These are phyloP conservation scores for Saccopteryx bilineata DNA, from an alignment of 2,113 vertebrate genomes.

Conservation along the genomic window DNA sequence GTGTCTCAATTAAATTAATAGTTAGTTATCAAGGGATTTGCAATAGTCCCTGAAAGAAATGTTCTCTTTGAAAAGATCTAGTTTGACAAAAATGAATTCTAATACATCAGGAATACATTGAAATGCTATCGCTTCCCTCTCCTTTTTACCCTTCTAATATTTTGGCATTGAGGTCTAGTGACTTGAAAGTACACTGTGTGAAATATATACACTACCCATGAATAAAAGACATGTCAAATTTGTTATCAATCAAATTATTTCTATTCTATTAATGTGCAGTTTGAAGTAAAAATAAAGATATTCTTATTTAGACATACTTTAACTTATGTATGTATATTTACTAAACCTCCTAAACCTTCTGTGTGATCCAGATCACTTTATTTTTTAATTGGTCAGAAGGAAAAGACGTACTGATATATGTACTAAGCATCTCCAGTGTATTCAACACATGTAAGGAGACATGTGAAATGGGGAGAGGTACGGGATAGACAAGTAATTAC, in stretches of 20 bases:
- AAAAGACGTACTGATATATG: background rate
- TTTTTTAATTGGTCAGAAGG: background rate
- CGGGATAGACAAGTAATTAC: background rate
- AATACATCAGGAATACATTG: background rate
- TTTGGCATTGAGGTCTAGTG: background rate
- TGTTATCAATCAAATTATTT: conserved; percentile 14
- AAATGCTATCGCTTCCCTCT: background rate
- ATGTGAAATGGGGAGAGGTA: background rate
- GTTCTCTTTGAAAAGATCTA: background rate
- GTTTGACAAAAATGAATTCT: background rate
- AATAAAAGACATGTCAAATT: background rate
- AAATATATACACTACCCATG: background rate
- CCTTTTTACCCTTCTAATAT: background rate
- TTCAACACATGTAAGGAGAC: background rate
- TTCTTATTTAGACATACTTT: conserved; percentile 21
- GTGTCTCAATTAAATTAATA: background rate
- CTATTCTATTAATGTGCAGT: background rate
- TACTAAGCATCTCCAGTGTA: background rate
- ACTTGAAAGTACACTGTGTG: background rate
- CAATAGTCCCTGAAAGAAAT: background rate
- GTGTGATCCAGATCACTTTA: background rate
- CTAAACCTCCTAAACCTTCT: background rate
- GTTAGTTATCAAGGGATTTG: background rate
- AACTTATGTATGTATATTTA: background rate
- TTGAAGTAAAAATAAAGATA: conserved; percentile 10